These are phyloP conservation scores for Agrochola lychnidis DNA, from an alignment of 2,888 invertebrate species.

Conservation along the genomic window DNA sequence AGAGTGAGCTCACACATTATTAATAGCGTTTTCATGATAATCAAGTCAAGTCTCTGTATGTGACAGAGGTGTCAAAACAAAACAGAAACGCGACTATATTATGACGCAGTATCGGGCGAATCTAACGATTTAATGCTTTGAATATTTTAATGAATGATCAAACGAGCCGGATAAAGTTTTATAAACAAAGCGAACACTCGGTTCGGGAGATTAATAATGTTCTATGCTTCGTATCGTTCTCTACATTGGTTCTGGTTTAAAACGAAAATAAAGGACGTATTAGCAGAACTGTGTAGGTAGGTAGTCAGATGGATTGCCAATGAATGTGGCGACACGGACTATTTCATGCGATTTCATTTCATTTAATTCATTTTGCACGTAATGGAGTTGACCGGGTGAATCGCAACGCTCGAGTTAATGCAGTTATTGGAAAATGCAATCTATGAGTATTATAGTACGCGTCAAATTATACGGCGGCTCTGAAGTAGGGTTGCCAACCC, in stretches of 20 bases:
- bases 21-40: not conserved
- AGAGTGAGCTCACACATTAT: not conserved
- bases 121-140: not conserved
- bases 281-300: not conserved
- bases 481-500: too few species aligned
- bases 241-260: not conserved
- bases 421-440: not conserved
- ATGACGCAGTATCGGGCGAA: not conserved
- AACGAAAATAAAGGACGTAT: not conserved
- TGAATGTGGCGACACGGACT: not conserved
- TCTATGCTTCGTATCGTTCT: too few species aligned
- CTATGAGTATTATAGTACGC: not conserved
- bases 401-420: too few species aligned
- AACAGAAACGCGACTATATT: not conserved
- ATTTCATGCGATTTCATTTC: not conserved
- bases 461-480: too few species aligned
- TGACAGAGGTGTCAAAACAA: too few species aligned
- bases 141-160: not conserved
- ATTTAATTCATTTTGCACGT: not conserved
- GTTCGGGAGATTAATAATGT: not conserved
- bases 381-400: not conserved
- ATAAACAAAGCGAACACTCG: not conserved
- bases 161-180: not conserved
- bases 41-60: not conserved
- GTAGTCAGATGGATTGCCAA: not conserved